phyloP scores from a whole-genome alignment of 2,797 vertebrate species.

The Acrocephalus scirpaceus region DNA sequence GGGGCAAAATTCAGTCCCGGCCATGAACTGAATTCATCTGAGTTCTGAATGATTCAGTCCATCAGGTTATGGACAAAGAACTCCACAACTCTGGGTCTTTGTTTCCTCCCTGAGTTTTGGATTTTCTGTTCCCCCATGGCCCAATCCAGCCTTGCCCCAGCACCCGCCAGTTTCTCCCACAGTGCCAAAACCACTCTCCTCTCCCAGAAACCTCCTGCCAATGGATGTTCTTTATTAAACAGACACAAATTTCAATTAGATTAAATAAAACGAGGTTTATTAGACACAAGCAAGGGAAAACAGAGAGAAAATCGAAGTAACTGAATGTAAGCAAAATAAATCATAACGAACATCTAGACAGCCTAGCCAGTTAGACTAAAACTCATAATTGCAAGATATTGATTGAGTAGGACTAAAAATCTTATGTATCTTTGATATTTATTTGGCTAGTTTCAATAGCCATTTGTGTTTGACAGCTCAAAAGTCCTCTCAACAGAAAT shows the following conservation, averaged over 20 bases:
- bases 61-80: not conserved
- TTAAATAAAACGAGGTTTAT: constrained; percentile 41
- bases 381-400: constrained; percentile 39
- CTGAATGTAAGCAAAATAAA: constrained; percentile 51
- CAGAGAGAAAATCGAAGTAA: constrained; percentile 35
- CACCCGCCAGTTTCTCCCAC: rapidly evolving
- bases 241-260: not conserved
- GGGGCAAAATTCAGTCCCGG: not conserved
- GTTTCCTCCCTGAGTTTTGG: not conserved
- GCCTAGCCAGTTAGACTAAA: constrained; percentile 21
- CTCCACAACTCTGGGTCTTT: rapidly evolving
- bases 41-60: not conserved
- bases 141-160: not conserved
- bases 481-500: not conserved
- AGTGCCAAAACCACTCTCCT: not conserved
- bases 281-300: not conserved
- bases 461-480: not conserved
- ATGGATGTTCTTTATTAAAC: not conserved
- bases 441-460: not conserved
- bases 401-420: constrained; percentile 22
- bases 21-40: not conserved
- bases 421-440: not conserved
- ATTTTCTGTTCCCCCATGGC: not conserved
- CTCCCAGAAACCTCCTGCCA: not conserved
- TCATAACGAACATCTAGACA: constrained; percentile 13